Conservation (phyloP, 2,888 invertebrate species). For the Lepeophtheirus nordmannii region DNA sequence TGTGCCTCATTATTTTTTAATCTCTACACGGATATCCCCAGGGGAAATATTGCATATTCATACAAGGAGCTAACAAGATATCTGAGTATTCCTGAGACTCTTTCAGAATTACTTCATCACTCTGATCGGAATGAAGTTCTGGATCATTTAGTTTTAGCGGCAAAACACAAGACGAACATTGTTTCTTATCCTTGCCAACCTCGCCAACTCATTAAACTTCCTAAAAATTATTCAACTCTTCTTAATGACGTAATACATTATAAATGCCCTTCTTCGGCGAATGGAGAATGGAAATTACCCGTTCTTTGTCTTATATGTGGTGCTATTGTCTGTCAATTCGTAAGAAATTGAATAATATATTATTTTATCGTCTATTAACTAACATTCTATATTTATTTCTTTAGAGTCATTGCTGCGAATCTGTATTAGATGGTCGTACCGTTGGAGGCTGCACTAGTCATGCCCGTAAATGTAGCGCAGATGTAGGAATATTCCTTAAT, state of each 20-base stretch:
- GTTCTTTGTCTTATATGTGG: constrained; percentile 17
- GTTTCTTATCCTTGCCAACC: neutral
- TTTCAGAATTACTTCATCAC: neutral
- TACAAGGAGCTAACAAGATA: constrained; percentile 1
- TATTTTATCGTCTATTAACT: neutral
- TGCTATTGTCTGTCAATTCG: constrained; percentile 1
- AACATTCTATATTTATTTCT: neutral
- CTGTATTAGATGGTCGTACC: neutral
- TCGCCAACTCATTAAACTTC: constrained; percentile 8
- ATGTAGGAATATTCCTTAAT: constrained; percentile 19
- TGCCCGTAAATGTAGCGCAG: constrained; percentile 11
- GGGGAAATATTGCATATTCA: neutral
- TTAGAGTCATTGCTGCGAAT: constrained; percentile 15
- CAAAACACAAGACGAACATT: neutral
- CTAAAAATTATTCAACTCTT: constrained; percentile 8
- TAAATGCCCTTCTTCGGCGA: constrained; percentile 9
- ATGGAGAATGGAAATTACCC: neutral
- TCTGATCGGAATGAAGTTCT: neutral
- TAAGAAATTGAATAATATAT: neutral
- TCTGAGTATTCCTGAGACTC: constrained; percentile 7
- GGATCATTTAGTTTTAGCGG: neutral
- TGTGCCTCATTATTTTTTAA: constrained; percentile 12
- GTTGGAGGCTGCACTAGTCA: constrained; percentile 16
- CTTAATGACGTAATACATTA: constrained; percentile 7
- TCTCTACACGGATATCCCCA: constrained; percentile 10